Conservation (phyloP, 2,888 invertebrate genomes). For the Plutella xylostella region DNA sequence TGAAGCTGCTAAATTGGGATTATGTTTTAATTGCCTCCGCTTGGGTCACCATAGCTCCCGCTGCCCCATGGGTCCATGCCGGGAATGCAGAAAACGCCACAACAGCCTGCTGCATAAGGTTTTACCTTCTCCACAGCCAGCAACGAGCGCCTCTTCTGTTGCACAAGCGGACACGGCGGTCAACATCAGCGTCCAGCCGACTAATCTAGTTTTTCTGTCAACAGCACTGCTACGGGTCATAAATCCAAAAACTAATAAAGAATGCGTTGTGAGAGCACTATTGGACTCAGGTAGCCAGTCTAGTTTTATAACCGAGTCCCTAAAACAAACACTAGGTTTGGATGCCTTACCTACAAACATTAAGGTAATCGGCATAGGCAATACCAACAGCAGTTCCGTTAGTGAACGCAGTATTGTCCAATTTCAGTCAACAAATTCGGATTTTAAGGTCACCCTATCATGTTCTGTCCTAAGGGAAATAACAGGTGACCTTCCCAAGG, state of each 20-base stretch:
- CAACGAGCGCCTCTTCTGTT: background rate
- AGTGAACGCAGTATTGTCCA: no score
- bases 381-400: no score
- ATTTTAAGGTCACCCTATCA: background rate
- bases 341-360: background rate
- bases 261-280: slow-evolving; percentile 9
- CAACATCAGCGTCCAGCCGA: background rate
- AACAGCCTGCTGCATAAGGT: background rate
- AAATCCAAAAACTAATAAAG: slow-evolving; percentile 15
- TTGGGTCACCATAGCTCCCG: background rate
- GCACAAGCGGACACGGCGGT: background rate
- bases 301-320: background rate
- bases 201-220: slow-evolving; percentile 12
- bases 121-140: no score
- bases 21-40: slow-evolving; percentile 7
- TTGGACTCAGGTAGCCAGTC: slow-evolving; percentile 15
- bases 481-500: background rate
- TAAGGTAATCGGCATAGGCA: background rate
- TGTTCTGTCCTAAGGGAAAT: background rate
- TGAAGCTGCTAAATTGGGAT: slow-evolving; percentile 2
- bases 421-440: background rate
- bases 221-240: slow-evolving; percentile 13
- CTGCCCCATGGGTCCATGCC: background rate
- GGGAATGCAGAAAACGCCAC: background rate
- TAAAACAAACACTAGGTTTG: background rate